phyloP scores from a whole-genome alignment of 2,113 vertebrate species.

The Zingel zingel region DNA sequence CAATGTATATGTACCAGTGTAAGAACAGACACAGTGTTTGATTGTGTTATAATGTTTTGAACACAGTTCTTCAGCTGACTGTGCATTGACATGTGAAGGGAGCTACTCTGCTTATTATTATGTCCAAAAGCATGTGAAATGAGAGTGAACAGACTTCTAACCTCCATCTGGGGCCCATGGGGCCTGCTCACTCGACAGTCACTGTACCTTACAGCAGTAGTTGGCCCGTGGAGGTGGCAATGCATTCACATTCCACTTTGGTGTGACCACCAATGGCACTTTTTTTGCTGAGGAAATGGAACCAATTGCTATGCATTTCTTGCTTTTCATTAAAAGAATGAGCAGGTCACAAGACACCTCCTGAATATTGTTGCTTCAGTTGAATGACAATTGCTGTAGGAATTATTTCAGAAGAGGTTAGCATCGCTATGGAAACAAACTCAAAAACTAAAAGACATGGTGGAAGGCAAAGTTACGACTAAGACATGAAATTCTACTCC shows the following conservation, averaged over 20 bases:
- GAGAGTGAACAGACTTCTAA: constrained; percentile 57
- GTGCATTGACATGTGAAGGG: constrained; percentile 1
- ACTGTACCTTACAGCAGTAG: constrained; percentile 37
- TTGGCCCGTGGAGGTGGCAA: constrained; percentile 36
- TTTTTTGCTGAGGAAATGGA: constrained; percentile 34
- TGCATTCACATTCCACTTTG: constrained; percentile 54
- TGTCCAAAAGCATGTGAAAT: constrained; percentile 50
- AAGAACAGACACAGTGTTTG: not conserved
- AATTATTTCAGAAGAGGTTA: constrained; percentile 14
- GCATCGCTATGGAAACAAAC: not conserved
- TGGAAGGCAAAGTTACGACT: not conserved
- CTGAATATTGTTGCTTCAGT: constrained; percentile 30
- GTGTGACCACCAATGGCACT: constrained; percentile 57
- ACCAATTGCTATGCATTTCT: constrained; percentile 23
- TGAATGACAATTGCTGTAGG: constrained; percentile 36
- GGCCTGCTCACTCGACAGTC: constrained; percentile 35
- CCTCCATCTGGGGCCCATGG: constrained; percentile 31
- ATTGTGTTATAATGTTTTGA: not conserved
- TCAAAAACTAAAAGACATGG: not conserved
- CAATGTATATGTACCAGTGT: not conserved
- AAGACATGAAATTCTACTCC: not conserved
- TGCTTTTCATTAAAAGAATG: constrained; percentile 52
- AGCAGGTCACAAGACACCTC: constrained; percentile 31
- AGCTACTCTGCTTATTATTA: constrained; percentile 43
- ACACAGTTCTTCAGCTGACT: constrained; percentile 10